A percentile compares a stretch with the other conserved stretches of the same genome.
These are phyloP conservation scores for Chironomus tentans DNA, from an alignment of 2,888 invertebrate genomes.

Conservation along the genomic window DNA sequence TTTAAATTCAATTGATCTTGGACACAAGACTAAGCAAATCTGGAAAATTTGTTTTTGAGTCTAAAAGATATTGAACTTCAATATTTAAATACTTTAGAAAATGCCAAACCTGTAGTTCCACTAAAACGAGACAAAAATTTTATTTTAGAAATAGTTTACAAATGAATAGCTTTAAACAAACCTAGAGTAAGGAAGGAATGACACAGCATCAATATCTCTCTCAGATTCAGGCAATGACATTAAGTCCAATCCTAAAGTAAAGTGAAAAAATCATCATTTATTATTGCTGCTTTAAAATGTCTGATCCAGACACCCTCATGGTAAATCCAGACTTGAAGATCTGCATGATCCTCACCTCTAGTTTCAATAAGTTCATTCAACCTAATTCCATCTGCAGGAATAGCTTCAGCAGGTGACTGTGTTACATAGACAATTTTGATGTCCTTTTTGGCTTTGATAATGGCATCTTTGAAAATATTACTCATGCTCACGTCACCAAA, in stretches of 20 bases:
- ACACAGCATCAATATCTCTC: conserved; percentile 48
- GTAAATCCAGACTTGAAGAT: not conserved
- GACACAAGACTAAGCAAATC: no score
- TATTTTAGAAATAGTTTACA: no score
- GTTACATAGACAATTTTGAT: conserved; percentile 48
- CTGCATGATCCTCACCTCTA: conserved; percentile 30
- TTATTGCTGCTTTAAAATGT: no score
- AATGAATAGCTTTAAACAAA: not conserved
- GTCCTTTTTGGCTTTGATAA: conserved; percentile 41
- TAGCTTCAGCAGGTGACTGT: conserved; percentile 41
- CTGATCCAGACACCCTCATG: no score
- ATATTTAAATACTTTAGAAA: no score
- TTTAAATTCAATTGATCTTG: no score
- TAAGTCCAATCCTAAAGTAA: conserved; percentile 41
- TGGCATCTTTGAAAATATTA: conserved; percentile 43
- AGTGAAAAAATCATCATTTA: not conserved
- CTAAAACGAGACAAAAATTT: not conserved
- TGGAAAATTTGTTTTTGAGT: no score
- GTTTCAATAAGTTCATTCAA: conserved; percentile 52
- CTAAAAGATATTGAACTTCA: no score
- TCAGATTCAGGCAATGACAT: conserved; percentile 43
- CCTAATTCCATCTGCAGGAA: conserved; percentile 50
- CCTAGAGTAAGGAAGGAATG: conserved; percentile 63
- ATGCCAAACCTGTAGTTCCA: conserved; percentile 71
- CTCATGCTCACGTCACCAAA: conserved; percentile 52